Evolutionary conservation across 2,113 vertebrate species (phyloP), one percentile per base, ranked within the genome.

Genomic region (Oxygymnocypris stewartii): DNA sequence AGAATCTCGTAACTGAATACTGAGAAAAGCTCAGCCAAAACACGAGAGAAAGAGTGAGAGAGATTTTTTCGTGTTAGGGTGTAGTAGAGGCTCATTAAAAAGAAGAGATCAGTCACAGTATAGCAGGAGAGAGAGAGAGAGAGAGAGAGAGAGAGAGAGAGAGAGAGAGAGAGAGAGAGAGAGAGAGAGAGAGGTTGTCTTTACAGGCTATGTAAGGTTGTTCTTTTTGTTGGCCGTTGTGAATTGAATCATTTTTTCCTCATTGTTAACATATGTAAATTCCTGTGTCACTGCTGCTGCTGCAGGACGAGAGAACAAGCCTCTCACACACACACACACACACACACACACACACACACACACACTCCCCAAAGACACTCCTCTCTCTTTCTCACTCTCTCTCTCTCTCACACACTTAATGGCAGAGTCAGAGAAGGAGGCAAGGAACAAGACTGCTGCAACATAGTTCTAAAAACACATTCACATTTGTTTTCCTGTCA

Each of bases 201-300:
- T 78, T 78, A 35, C 25, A 54, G 51, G 61, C n/a, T 11, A 51
- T 85, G 81, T 77, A 85, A 74, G n/a, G 61, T 25, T 18, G 69
- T 25, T 25, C 78, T 73, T 79, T 82, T 49, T 75, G 78, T 80
- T 57, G 42, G 77, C 71, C 31, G 13, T 40, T 67, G 18, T 31
- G 59, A 80, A 77, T 80, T 86, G 49, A 88, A 88, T 88, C 23
- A 73, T 84, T 65, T 88, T 85, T 77, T 86, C 51, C 75, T 81
- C 77, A 80, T 87, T 89, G 86, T 87, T 87, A 89, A 82, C 79
- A 54, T 59, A 84, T 87, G 85, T 87, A 87, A 87, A 87, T 89
- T 89, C 76, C 78, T 16, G 28, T 87, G 77, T 78, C 85, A 82
- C 47, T 78, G 28, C 47, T 77, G 77, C 88, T 85, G 23, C 82